Percentiles rank a stretch among this genome's conserved stretches.
Evolutionary conservation across 2,113 vertebrate species (phyloP).

Genomic region (Clarias gariepinus): DNA sequence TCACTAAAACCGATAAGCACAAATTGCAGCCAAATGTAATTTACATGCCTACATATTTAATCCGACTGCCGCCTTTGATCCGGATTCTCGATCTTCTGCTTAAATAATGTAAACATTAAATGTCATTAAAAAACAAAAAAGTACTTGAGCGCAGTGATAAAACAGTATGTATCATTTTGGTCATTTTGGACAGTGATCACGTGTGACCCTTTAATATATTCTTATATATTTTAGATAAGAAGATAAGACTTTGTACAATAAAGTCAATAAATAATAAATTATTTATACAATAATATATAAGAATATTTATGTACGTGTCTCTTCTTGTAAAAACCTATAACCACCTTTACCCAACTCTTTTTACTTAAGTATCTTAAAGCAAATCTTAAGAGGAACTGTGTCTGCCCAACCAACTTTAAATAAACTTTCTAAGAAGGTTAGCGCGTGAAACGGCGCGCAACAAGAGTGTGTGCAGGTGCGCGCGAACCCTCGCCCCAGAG

Average conservation of each 20-base stretch:
- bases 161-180: neutral
- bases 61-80: neutral
- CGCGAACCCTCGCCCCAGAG: constrained; percentile 38
- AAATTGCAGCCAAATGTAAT: neutral
- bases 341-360: neutral
- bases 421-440: too few relatives aligned
- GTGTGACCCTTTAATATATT: neutral
- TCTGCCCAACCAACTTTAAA: neutral
- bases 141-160: neutral
- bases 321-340: neutral
- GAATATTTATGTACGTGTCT: neutral
- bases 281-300: too few relatives aligned
- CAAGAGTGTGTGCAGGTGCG: constrained; percentile 46
- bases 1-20: neutral
- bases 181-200: neutral
- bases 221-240: too few relatives aligned
- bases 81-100: neutral
- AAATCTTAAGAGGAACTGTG: too few relatives aligned
- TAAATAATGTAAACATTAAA: neutral
- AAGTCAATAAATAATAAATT: too few relatives aligned
- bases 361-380: neutral
- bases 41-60: neutral
- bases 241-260: too few relatives aligned
- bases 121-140: neutral
- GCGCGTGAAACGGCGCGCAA: too few relatives aligned